Evolutionary conservation across 2,797 vertebrate genomes (phyloP), one percentile per base, ranked within the genome.

Genomic region (Saxicola maurus): DNA sequence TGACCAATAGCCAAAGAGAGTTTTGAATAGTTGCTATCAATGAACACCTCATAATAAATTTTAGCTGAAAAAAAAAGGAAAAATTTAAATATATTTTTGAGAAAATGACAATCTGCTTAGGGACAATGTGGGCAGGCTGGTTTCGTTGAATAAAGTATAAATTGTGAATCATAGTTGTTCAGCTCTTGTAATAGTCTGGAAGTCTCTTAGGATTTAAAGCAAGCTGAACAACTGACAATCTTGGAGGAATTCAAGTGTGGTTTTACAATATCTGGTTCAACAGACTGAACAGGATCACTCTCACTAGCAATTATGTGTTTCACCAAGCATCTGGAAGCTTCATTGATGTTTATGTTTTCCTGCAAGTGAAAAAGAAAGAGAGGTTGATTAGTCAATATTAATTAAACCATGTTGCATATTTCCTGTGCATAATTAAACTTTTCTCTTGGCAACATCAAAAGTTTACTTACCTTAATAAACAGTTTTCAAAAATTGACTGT

Each of bases 281-380:
- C 91, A 1, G 97, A 96, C 90, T 98, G 98, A 92, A 98, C 95
- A 83, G 98, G 97, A 94, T 99, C 98, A 31, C 97, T 98, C 95
- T 99, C 98, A 6, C 97, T 99, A 42, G 98, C 98, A 92, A 99
- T 99, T 86, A 99, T 99, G 94, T 99, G 98, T 91, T 99, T 99
- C 94, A 99, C 98, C 92, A 99, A 96, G 96, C 98, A 98, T 96
- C 98, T 98, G 82, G 98, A 98, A 49, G 99, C 99, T 95, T 99
- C 98, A 2, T 97, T 97, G 60, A 99, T 99, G 96, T 99, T 99
- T 94, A 99, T 97, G 67, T 99, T 99, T 95, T 99, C 99, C 99
- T 99, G 92, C 43, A 72, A 84, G 65, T 78, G 35, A 74, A 81
- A 74, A 17, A 84, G 62, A 87, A 90, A 73, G 46, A 88, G 49